phyloP scores from a whole-genome alignment of 2,797 vertebrate species.

The Florisuga fusca region DNA sequence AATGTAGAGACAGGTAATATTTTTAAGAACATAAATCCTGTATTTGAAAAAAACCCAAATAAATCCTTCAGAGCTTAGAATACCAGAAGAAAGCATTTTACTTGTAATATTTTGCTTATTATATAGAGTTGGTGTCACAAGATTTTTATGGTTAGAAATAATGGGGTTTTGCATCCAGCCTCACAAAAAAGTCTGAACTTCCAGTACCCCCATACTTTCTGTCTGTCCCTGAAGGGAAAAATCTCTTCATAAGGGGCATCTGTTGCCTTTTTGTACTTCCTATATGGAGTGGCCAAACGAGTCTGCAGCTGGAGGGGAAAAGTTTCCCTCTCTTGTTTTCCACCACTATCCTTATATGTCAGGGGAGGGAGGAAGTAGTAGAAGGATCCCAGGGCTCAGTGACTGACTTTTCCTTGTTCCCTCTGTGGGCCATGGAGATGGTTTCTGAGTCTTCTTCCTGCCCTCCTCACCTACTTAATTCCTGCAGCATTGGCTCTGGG shows the following conservation, averaged over 20 bases:
- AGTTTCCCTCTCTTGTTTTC: not conserved
- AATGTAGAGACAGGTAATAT: not conserved
- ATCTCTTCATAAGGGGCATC: not conserved
- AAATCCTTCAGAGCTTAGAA: not conserved
- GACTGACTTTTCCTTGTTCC: not conserved
- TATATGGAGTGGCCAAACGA: not conserved
- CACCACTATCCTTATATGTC: not conserved
- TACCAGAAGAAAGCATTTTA: not conserved
- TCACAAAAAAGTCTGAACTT: not conserved
- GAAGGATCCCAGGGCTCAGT: not conserved
- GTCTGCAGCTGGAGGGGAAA: not conserved
- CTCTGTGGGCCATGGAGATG: not conserved
- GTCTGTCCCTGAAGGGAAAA: not conserved
- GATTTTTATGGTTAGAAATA: not conserved
- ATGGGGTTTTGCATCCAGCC: not conserved
- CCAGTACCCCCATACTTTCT: not conserved
- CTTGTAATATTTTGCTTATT: not conserved
- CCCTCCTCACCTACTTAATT: not conserved
- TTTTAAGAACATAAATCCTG: not conserved
- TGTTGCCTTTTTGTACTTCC: not conserved
- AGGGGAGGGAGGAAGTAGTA: not conserved
- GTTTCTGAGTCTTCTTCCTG: not conserved
- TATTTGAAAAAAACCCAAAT: not conserved
- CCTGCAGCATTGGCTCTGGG: not conserved
- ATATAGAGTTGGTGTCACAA: not conserved